These are phyloP conservation scores for Megaceryle alcyon DNA, from an alignment of 2,797 vertebrate genomes.

Conservation along the genomic window DNA sequence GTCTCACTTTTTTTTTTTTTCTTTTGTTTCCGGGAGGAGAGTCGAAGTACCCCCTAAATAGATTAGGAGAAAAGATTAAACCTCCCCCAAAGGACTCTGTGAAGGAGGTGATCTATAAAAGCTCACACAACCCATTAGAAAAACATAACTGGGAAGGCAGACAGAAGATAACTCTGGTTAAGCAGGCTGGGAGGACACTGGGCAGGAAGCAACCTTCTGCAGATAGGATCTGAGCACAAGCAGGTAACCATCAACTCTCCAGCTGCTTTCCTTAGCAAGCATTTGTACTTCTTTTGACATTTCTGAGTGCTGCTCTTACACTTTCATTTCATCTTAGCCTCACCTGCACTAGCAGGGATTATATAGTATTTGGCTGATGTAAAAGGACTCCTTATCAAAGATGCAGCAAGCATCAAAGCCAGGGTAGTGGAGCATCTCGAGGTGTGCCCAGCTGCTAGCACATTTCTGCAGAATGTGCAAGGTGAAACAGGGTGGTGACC, in stretches of 20 bases:
- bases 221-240: background rate
- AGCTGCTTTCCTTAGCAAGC: background rate
- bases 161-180: background rate
- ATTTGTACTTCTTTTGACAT: background rate
- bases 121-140: background rate
- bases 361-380: background rate
- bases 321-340: background rate
- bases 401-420: background rate
- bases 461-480: accelerated
- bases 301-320: background rate
- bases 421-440: background rate
- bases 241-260: background rate
- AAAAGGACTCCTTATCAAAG: background rate
- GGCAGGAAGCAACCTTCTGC: background rate
- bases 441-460: background rate
- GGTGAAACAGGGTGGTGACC: accelerated
- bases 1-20: background rate
- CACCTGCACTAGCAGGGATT: accelerated
- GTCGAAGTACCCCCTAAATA: background rate
- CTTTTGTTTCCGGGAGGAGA: background rate
- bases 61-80: background rate
- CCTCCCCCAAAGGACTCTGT: background rate
- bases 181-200: accelerated
- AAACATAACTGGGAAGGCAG: background rate
- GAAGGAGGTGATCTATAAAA: background rate